phyloP scores from a whole-genome alignment of 2,113 vertebrate species.

The Odocoileus hemionus region DNA sequence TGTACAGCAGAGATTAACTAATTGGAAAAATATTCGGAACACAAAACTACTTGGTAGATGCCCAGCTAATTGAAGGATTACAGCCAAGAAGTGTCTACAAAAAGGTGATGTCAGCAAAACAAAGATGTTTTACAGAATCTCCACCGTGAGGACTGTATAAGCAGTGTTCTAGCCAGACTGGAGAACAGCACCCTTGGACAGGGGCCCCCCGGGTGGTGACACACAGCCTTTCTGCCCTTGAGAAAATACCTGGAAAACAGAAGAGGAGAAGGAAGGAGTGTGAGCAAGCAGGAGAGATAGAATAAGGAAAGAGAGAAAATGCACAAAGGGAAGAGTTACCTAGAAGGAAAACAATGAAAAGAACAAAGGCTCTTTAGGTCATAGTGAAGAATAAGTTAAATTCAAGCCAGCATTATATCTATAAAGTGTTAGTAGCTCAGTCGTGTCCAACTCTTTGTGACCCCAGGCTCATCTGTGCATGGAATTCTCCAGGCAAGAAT shows the following conservation, averaged over 20 bases:
- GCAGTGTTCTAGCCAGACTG: background rate
- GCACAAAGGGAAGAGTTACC: background rate
- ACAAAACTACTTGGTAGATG: background rate
- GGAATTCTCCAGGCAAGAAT: background rate
- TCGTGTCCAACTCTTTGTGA: background rate
- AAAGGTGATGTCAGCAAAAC: background rate
- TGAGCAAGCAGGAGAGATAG: background rate
- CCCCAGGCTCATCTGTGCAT: background rate
- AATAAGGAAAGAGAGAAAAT: background rate
- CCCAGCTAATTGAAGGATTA: background rate
- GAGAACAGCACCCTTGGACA: background rate
- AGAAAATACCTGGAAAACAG: background rate
- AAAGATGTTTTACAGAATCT: background rate
- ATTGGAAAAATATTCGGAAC: constrained; percentile 37
- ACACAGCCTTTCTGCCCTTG: background rate
- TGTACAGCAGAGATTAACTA: background rate
- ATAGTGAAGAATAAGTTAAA: background rate
- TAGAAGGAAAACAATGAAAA: background rate
- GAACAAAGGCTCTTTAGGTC: background rate
- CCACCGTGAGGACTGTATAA: background rate
- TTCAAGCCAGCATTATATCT: background rate
- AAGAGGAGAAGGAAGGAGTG: background rate
- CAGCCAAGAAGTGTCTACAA: background rate
- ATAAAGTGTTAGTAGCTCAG: background rate
- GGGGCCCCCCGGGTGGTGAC: background rate